Base-by-base conservation (phyloP, 35 echinoderm and acorn worm genomes). In the Strongylocentrotus purpuratus region DNA sequence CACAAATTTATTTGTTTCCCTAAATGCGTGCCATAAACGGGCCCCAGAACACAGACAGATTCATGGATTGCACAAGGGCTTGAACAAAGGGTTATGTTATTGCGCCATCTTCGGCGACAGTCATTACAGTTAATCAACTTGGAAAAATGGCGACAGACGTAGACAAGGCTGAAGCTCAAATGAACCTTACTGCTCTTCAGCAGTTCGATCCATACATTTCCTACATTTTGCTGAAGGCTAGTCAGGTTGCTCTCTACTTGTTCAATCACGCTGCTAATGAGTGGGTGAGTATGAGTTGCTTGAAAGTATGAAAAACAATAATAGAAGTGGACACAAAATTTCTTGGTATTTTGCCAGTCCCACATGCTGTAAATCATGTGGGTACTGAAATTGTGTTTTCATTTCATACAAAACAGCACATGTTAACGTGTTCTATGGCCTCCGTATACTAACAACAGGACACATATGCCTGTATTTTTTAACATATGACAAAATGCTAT, bases 151-250 rank as follows among this genome's bases (percentile, higher is more conserved):
- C 97, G 95, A 61, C 94, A 46, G 61, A 95, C 90, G 94, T 61
- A 48, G 91, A 85, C 94, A 96, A 97, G 86, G 96, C 90, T n/a
- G 97, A 97, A 94, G 96, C 97, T 47, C 94, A 95, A n/a, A 99
- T 99, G 87, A 99, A 99, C 95, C 96, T 99, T 86, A 95, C 98
- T 94, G 98, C 98, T 88, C 94, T 99, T 88, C 98, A 99, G 96
- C 98, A 99, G 70, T 96, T 94, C 41, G 98, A 99, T 96, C 98
- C 97, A 31, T 95, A 99, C 94, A 99, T 99, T 55, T 94, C 94
- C 41, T 61, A 94, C 61, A 99, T 99, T 86, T 87, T 98, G 12
- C 95, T 97, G 48, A 99, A 97, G 48, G 98, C 98, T 89, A 97
- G 96, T 94, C 98, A 99, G 94, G 98, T 99, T 92, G 98, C 98